Evolutionary conservation across 2,797 vertebrate species (phyloP).

Genomic region (Benthosema pterotum): DNA sequence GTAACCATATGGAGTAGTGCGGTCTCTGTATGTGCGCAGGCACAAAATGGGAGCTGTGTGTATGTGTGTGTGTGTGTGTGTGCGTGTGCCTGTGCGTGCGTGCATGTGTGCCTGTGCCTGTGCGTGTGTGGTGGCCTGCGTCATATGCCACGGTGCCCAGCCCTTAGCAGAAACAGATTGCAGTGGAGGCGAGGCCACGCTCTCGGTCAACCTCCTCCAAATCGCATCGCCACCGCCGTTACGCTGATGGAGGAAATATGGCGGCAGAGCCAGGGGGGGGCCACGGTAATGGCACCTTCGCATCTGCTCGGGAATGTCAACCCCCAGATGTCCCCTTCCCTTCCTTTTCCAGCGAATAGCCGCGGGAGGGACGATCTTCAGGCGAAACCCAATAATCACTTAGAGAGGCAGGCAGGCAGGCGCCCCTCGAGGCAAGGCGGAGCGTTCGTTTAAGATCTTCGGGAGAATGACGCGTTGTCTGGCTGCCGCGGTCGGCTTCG

Average conservation of each 20-base stretch:
- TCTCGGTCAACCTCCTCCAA: constrained; percentile 59
- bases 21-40: too few relatives aligned
- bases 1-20: constrained; percentile 52
- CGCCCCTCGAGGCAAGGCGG: not conserved
- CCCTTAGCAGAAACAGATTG: constrained; percentile 68
- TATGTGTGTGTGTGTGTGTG: too few relatives aligned
- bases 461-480: too few relatives aligned
- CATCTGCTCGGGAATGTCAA: constrained; percentile 69
- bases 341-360: constrained; percentile 48
- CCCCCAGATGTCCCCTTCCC: constrained; percentile 67
- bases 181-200: constrained; percentile 57
- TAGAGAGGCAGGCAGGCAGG: constrained; percentile 11
- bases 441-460: constrained; percentile 11
- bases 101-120: too few relatives aligned
- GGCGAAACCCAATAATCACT: constrained; percentile 12
- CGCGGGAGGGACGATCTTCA: constrained; percentile 33
- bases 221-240: constrained; percentile 52
- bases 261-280: constrained; percentile 48
- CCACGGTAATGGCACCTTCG: constrained; percentile 62
- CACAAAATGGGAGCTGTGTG: too few relatives aligned
- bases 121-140: constrained; percentile 6
- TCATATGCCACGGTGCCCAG: constrained; percentile 20
- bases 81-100: too few relatives aligned
- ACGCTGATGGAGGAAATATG: constrained; percentile 69
- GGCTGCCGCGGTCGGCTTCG: not conserved